Evolutionary conservation across 2,113 vertebrate genomes (phyloP), one percentile per base, ranked within the genome.

Genomic region (Anhinga anhinga): DNA sequence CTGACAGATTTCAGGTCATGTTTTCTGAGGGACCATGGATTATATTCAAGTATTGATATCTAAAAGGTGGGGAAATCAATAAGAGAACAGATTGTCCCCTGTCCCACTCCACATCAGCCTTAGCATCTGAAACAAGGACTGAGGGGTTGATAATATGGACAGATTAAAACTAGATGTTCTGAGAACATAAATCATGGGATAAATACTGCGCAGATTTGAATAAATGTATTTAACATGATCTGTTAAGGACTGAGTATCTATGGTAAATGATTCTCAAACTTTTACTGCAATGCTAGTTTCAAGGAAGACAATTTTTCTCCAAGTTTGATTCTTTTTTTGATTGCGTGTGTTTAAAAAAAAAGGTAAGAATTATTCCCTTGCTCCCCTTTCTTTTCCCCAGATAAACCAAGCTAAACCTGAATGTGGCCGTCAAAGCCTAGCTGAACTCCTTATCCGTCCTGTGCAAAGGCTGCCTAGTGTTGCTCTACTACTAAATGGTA

Each of bases 321-420:
- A n/a, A 15, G 32, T 19, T 50, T 42, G 10, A 25, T 38, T 26
- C 29, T 44, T 38, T 26, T 38, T 44, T 44, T 10, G 19, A 42
- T 10, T 38, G 6, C 42, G 6, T 25, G 8, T 25, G 7, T 47
- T 21, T 47, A 47, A 36, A 19, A 32, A 63, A 52, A 26, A 45
- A 18, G 44, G 1, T 14, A 34, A 74, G 2, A n/a, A 11, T 50
- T 32, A 20, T 4, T 91, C 91, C 3, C 22, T 84, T 89, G 84
- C 32, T 44, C 7, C 21, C 7, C 4, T 62, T 77, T 78, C 5
- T 80, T 90, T 25, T 52, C 93, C 88, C 45, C 88, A 99, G 99
- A 99, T 99, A 97, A 99, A 99, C 97, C 99, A 99, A 97, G 97
- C 99, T 69, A 99, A 99, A 93, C 99, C 99, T 21, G 99, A 99